A percentile compares a stretch with the other conserved stretches of the same genome.
These are phyloP conservation scores for Exocentrus adspersus DNA, from an alignment of 2,888 invertebrate species.

Conservation along the genomic window DNA sequence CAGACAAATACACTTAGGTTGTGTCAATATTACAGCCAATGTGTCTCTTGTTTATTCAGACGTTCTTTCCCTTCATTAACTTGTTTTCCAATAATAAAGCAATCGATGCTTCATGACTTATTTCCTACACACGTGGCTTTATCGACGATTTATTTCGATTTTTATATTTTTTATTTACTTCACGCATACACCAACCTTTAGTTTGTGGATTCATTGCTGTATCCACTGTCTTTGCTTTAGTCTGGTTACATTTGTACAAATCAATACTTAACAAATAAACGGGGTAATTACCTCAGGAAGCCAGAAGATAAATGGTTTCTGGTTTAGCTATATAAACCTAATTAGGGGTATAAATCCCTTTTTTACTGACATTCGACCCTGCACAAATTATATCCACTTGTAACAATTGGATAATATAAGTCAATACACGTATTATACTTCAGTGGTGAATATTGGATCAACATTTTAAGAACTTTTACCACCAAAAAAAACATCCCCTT, in stretches of 20 bases:
- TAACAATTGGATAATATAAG: too few relatives aligned
- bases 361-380: neutral
- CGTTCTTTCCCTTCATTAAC: neutral
- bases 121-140: too few relatives aligned
- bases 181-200: too few relatives aligned
- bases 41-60: neutral
- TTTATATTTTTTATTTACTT: too few relatives aligned
- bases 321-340: slow-evolving; percentile 5
- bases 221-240: neutral
- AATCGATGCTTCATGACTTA: too few relatives aligned
- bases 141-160: too few relatives aligned
- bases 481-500: too few relatives aligned
- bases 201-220: neutral
- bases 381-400: too few relatives aligned
- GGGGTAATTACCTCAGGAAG: neutral
- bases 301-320: slow-evolving; percentile 2
- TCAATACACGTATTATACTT: too few relatives aligned
- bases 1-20: neutral
- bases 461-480: too few relatives aligned
- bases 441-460: too few relatives aligned
- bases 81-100: neutral
- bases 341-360: slow-evolving; percentile 4
- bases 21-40: neutral
- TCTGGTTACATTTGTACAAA: neutral
- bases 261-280: slow-evolving; percentile 10